phyloP scores from a whole-genome alignment of 2,113 vertebrate genomes.

The Pterocles burchelli region DNA sequence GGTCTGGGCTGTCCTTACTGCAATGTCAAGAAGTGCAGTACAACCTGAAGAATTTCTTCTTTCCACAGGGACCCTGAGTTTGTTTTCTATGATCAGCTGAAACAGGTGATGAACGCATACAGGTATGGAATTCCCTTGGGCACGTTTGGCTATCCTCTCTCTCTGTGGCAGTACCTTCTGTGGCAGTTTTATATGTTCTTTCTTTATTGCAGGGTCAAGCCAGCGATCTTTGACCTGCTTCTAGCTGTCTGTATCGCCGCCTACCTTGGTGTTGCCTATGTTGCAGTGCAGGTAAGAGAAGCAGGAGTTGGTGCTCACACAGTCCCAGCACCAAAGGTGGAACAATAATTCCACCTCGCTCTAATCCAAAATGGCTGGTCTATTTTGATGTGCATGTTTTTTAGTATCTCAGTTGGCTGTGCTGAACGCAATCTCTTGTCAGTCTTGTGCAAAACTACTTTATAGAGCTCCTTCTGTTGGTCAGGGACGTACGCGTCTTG shows the following conservation, averaged over 20 bases:
- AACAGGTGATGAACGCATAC: slow-evolving; percentile 98
- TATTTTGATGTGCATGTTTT: neutral
- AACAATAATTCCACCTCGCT: neutral
- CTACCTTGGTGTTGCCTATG: slow-evolving; percentile 92
- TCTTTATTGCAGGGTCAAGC: slow-evolving; percentile 87
- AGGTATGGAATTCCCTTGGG: slow-evolving; percentile 75
- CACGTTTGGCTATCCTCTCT: neutral
- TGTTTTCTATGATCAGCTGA: slow-evolving; percentile 98
- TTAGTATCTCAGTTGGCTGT: neutral
- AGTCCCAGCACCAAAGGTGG: neutral
- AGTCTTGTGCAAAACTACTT: neutral
- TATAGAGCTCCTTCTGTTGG: neutral
- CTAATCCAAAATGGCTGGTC: neutral
- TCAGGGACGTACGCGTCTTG: neutral
- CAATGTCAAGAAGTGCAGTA: neutral
- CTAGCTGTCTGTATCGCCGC: slow-evolving; percentile 93
- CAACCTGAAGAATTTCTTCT: slow-evolving; percentile 8
- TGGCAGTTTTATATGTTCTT: neutral
- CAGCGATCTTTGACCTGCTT: slow-evolving; percentile 97
- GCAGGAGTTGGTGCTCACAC: neutral
- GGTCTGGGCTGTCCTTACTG: neutral
- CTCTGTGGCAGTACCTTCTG: neutral
- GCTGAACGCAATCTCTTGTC: neutral
- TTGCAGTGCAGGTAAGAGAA: slow-evolving; percentile 89
- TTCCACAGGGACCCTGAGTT: slow-evolving; percentile 93